Conservation (phyloP, 2,888 invertebrate genomes). For the Synanthedon formicaeformis region DNA sequence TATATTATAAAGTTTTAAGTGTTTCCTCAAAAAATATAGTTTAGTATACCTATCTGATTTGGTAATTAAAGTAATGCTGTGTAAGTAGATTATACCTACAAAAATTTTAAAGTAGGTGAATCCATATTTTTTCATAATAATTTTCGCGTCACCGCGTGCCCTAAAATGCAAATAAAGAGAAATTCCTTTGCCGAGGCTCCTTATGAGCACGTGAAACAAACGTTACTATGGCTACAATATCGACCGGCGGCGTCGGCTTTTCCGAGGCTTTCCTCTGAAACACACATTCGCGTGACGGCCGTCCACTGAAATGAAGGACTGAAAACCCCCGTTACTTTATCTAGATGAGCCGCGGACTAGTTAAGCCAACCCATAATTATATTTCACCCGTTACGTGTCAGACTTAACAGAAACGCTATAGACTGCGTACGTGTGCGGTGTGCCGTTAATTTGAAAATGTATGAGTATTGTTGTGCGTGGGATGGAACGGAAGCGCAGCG, state of each 20-base stretch:
- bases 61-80: too few species aligned
- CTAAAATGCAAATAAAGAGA: conserved; percentile 63
- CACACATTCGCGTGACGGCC: conserved; percentile 57
- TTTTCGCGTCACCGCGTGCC: conserved; percentile 46
- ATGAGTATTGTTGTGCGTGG: conserved; percentile 21
- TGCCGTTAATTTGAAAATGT: conserved; percentile 25
- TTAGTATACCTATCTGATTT: too few species aligned
- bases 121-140: conserved; percentile 19
- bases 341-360: conserved; percentile 5
- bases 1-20: too few species aligned
- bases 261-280: conserved; percentile 62
- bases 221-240: conserved; percentile 63
- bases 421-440: conserved; percentile 14
- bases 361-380: conserved; percentile 1
- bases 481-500: conserved; percentile 34
- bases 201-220: conserved; percentile 56
- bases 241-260: conserved; percentile 55
- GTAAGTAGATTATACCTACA: too few species aligned
- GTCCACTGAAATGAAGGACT: conserved; percentile 55
- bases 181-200: conserved; percentile 26
- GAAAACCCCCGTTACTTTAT: conserved; percentile 18
- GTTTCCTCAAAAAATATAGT: too few species aligned
- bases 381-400: conserved; percentile 7
- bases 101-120: too few species aligned
- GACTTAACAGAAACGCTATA: conserved; percentile 17